These are phyloP conservation scores for Sipha maydis DNA, from an alignment of 2,888 invertebrate species.

Conservation along the genomic window DNA sequence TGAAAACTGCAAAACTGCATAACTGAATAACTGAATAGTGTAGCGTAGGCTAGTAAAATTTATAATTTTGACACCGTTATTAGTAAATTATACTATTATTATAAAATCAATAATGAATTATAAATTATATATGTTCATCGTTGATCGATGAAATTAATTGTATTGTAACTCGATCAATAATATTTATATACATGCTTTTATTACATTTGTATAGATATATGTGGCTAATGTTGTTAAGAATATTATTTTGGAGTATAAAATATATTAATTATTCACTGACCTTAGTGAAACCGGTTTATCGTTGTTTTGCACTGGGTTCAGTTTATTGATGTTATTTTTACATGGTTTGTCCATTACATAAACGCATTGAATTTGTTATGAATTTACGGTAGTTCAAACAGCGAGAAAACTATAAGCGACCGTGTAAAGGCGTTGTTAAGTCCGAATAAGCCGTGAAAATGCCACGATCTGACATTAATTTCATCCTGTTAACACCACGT, in stretches of 20 bases:
- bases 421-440: background rate
- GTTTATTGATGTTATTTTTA: background rate
- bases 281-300: background rate
- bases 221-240: background rate
- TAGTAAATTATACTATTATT: too few relatives aligned
- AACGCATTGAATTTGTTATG: background rate
- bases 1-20: background rate
- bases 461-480: background rate
- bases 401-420: background rate
- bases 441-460: slow-evolving; percentile 6
- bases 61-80: background rate
- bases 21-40: background rate
- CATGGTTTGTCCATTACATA: slow-evolving; percentile 29
- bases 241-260: background rate
- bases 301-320: background rate
- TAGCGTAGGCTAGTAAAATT: background rate
- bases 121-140: background rate
- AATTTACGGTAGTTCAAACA: background rate
- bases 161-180: background rate
- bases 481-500: background rate
- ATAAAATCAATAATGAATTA: background rate
- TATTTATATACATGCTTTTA: background rate
- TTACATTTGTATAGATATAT: too few relatives aligned
- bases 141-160: background rate
- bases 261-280: background rate